Percentiles rank a stretch among this genome's conserved stretches.
These are phyloP conservation scores for Leiothrix lutea DNA, from an alignment of 2,113 vertebrate genomes.

Conservation along the genomic window DNA sequence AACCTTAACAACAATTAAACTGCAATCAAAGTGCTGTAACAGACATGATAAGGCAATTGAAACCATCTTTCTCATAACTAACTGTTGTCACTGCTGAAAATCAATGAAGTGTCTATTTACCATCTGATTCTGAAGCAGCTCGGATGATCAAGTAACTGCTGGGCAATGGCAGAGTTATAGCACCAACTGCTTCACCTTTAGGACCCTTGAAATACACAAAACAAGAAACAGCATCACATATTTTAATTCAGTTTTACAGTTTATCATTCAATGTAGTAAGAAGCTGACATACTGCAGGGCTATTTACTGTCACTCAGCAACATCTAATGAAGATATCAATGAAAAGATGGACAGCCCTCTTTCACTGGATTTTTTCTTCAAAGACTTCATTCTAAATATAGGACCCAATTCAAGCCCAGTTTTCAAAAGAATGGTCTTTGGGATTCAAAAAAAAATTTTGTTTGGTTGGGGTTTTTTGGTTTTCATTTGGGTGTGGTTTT, in stretches of 20 bases:
- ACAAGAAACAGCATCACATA: background rate
- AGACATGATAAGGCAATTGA: background rate
- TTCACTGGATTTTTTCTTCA: constrained; percentile 27
- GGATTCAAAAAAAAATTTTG: background rate
- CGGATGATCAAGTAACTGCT: constrained; percentile 98
- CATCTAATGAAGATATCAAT: constrained; percentile 48
- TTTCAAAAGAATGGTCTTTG: constrained; percentile 1
- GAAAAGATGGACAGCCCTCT: constrained; percentile 33
- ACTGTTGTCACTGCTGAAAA: background rate
- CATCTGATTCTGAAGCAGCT: constrained; percentile 95
- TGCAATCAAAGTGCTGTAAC: background rate
- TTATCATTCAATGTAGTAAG: background rate
- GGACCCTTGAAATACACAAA: constrained; percentile 84
- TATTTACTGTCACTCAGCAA: constrained; percentile 45
- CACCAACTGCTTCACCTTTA: constrained; percentile 97
- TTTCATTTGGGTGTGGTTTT: accelerated
- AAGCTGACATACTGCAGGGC: constrained; percentile 36
- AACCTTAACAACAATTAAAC: background rate
- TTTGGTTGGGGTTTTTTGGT: background rate
- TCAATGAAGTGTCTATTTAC: constrained; percentile 71
- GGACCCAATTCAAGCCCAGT: background rate
- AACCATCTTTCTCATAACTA: background rate
- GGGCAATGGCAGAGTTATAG: constrained; percentile 96
- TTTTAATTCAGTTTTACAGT: background rate
- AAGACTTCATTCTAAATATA: background rate